Conservation (phyloP, 2,113 vertebrate species). For the Thomomys bottae region DNA sequence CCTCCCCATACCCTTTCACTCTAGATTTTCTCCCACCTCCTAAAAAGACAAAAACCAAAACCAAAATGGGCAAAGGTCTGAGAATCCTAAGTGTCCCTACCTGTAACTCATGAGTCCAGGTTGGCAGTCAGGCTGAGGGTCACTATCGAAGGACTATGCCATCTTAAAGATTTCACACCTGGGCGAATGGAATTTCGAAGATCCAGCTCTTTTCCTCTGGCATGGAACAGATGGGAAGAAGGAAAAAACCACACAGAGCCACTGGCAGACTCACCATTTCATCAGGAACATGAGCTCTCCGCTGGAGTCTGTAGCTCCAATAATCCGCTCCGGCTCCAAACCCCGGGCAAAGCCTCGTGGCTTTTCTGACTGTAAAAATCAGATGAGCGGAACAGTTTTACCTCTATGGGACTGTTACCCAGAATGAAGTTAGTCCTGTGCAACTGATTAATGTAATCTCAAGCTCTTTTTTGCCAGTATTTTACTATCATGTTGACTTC, state of each 20-base stretch:
- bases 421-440: background rate
- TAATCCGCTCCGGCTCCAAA: conserved; percentile 96
- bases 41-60: conserved; percentile 45
- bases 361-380: conserved; percentile 92
- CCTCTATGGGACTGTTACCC: background rate
- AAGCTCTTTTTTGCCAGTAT: background rate
- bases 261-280: conserved; percentile 93
- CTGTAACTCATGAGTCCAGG: conserved; percentile 79
- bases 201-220: conserved; percentile 81
- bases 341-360: conserved; percentile 95
- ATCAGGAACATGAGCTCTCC: conserved; percentile 99
- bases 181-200: conserved; percentile 78
- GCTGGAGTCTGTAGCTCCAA: conserved; percentile 99
- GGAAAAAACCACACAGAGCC: conserved; percentile 48
- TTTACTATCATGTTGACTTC: background rate
- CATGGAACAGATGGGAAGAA: conserved; percentile 76
- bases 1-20: conserved; percentile 27
- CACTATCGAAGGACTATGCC: conserved; percentile 79
- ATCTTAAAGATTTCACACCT: conserved; percentile 80
- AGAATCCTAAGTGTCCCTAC: conserved; percentile 75
- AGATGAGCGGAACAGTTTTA: conserved; percentile 54
- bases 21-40: conserved; percentile 63
- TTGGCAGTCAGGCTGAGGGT: conserved; percentile 77
- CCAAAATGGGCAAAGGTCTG: conserved; percentile 67
- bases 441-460: background rate